Evolutionary conservation across 2,888 invertebrate genomes (phyloP), one percentile per base, ranked within the genome.

Genomic region (Drosophila paracracens): DNA sequence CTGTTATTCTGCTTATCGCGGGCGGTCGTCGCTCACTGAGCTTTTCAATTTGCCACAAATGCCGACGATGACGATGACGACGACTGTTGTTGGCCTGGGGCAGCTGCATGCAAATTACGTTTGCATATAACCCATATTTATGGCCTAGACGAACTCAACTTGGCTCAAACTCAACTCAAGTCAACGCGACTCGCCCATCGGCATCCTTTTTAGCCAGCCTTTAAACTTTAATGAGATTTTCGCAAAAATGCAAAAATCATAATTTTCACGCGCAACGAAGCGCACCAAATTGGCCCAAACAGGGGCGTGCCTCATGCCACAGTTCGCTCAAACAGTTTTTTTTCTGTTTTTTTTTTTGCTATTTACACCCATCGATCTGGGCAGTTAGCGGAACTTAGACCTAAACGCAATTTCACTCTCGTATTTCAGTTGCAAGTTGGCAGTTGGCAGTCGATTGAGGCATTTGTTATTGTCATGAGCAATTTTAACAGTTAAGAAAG

Each of bases 241-340:
- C 80, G 73, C 62, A 76, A 83, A 88, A 81, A 63, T 68, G 65
- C 56, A 81, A 85, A 83, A 88, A 81, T 80, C 83, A 87, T 88
- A 89, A 89, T 88, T 88, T 88, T 70, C 88, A 89, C 83, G 88
- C 89, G 83, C 89, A 88, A 83, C 86, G 79, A 76, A 88, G 89
- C 89, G 76, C 83, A 74, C 63, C 82, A 76, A 88, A 88, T 89
- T 86, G 86, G 70, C 73, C 33, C 74, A 60, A 40, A 52, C 48
- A 60, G 77, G 73, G 84, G 88, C 88, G 88, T 80, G 74, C 86
- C 88, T 75, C 70, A 71, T 82, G 88, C 88, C 81, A 83, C 81
- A 85, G 67, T 82, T 83, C 57, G 58, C 25, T 72, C 65, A 64
- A 81, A 60, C 29, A 21, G 27, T 70, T 40, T 56, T 52, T 63